Conservation (phyloP, 2,113 vertebrate genomes). For the Sceloporus undulatus region DNA sequence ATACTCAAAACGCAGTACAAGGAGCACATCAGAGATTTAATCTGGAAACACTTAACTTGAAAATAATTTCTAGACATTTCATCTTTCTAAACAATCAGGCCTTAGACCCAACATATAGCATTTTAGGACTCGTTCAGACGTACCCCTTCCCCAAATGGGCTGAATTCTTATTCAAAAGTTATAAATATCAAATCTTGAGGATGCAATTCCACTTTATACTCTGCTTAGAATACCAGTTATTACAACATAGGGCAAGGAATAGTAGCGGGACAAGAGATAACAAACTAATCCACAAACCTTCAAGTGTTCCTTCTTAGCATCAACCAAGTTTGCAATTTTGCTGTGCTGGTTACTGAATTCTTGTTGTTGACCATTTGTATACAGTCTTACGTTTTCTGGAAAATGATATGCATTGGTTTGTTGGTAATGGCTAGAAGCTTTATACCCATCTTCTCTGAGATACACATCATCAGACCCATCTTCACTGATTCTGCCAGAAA, state of each 20-base stretch:
- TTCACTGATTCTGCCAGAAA: constrained; percentile 68
- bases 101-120: background rate
- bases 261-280: background rate
- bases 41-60: background rate
- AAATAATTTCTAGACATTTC: background rate
- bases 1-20: background rate
- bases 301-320: constrained; percentile 76
- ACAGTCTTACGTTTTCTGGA: constrained; percentile 77
- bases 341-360: constrained; percentile 71
- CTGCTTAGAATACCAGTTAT: background rate
- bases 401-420: constrained; percentile 73
- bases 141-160: background rate
- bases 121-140: background rate
- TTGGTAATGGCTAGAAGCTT: constrained; percentile 73
- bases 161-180: background rate
- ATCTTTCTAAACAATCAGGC: background rate
- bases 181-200: background rate
- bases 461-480: constrained; percentile 74
- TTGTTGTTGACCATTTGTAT: constrained; percentile 69
- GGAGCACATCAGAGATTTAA: background rate
- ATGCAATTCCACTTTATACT: background rate
- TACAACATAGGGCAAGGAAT: background rate
- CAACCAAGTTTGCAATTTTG: constrained; percentile 70
- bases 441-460: constrained; percentile 76
- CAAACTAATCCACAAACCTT: constrained; percentile 76